A percentile compares a stretch with the other conserved stretches of the same genome.
Conservation (phyloP, 2,113 vertebrate genomes). For the Tachuris rubrigastra region DNA sequence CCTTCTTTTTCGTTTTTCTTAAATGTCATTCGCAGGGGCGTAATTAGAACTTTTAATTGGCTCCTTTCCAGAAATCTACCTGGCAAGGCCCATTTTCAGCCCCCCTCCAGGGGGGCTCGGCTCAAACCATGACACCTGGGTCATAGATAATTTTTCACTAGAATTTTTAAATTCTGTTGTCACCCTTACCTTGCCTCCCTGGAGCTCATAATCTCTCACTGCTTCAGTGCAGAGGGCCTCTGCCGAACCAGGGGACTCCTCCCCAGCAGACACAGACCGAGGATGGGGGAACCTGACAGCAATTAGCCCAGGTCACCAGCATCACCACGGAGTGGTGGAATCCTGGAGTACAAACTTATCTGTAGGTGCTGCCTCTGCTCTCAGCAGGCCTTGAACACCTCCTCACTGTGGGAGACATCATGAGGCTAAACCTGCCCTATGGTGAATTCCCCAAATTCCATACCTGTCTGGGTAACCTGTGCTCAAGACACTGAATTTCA, state of each 20-base stretch:
- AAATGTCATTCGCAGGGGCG: no score
- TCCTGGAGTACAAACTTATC: background rate
- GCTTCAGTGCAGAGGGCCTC: background rate
- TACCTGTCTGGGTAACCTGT: background rate
- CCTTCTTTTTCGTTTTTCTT: no score
- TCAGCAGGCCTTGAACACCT: background rate
- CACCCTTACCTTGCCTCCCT: background rate
- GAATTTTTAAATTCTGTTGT: background rate
- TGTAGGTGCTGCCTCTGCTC: background rate
- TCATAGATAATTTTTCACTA: background rate
- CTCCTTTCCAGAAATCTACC: no score
- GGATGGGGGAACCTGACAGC: rapidly evolving
- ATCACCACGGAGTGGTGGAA: background rate
- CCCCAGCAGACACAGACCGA: background rate
- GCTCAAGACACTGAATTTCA: background rate
- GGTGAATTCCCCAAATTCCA: background rate
- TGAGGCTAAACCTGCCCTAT: background rate
- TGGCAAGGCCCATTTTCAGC: no score
- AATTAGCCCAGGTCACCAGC: background rate
- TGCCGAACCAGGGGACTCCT: background rate
- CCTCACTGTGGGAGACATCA: background rate
- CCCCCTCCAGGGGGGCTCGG: no score
- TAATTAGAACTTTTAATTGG: no score
- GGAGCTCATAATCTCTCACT: background rate
- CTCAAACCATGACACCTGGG: no score